Evolutionary conservation across 2,113 vertebrate species (phyloP), one percentile per base, ranked within the genome.

Genomic region (Chinchilla lanigera): DNA sequence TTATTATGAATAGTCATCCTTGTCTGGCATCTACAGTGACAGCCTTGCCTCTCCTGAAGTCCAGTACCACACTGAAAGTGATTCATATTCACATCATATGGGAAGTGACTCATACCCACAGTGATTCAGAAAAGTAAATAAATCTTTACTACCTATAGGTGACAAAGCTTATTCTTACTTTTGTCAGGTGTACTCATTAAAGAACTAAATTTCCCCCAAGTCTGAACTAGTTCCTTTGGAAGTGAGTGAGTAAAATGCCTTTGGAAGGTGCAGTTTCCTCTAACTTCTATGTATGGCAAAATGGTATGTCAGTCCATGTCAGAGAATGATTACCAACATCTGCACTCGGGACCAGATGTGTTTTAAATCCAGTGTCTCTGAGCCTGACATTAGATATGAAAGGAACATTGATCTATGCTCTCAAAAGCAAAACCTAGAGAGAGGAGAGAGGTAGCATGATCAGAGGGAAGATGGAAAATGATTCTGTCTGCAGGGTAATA

Each of bases 191-290:
- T 9, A 41, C 44, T 93, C 84, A 92, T 81, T 90, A 82, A 86
- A 88, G 50, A 93, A n/a, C 47, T 86, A 71, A 82, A 89, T 93
- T 93, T 85, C 16, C 50, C 50, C 38, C n/a, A 44, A 35, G 88
- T 97, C 96, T 92, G 75, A 95, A 56, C 69, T 58, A 95, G 60
- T 85, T 97, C 89, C 93, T 89, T n/a, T n/a, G n/a, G n/a, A n/a
- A n/a, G 67, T 50, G 52, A 90, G 14, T 38, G 38, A 90, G 84
- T 33, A 41, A 80, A 90, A 67, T 63, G 60, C 24, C 63, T 65
- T 67, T 3, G 33, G 86, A 77, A 94, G 20, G 22, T 38, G 1
- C 14, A 7, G 38, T 73, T 80, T 38, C 67, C 52, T 71, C 73
- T 41, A 60, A 91, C 26, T 86, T 84, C 13, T 83, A 5, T 4